These are phyloP conservation scores for Andrena camellia DNA, from an alignment of 2,888 invertebrate species.

Conservation along the genomic window DNA sequence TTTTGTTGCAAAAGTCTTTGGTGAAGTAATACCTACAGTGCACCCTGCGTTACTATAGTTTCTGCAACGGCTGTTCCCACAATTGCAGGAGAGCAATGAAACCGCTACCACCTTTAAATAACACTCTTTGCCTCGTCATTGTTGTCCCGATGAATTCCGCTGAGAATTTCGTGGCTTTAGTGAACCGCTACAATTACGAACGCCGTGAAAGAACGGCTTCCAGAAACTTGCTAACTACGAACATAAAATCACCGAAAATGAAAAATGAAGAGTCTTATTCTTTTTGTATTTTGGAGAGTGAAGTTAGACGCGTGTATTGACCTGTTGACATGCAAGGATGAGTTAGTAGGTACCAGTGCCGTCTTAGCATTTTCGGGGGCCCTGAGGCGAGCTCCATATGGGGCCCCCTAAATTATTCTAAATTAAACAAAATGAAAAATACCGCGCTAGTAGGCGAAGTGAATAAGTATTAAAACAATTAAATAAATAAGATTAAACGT, in stretches of 20 bases:
- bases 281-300: background rate
- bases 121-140: conserved; percentile 11
- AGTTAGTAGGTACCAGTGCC: background rate
- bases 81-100: background rate
- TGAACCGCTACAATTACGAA: conserved; percentile 20
- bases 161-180: conserved; percentile 1
- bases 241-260: conserved; percentile 13
- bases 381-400: too few relatives aligned
- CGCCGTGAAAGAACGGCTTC: conserved; percentile 15
- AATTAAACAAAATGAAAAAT: too few relatives aligned
- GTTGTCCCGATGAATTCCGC: conserved; percentile 17
- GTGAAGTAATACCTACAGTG: too few relatives aligned
- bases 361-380: background rate
- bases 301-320: background rate
- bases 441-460: too few relatives aligned
- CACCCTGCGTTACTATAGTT: too few relatives aligned
- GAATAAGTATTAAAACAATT: too few relatives aligned
- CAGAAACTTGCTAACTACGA: conserved; percentile 15
- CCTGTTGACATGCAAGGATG: background rate
- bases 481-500: too few relatives aligned
- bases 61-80: too few relatives aligned
- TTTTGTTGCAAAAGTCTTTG: too few relatives aligned
- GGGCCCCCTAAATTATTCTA: too few relatives aligned
- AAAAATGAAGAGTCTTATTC: background rate
- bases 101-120: too few relatives aligned